Conservation (phyloP, 2,113 vertebrate species). For the Chamaea fasciata region DNA sequence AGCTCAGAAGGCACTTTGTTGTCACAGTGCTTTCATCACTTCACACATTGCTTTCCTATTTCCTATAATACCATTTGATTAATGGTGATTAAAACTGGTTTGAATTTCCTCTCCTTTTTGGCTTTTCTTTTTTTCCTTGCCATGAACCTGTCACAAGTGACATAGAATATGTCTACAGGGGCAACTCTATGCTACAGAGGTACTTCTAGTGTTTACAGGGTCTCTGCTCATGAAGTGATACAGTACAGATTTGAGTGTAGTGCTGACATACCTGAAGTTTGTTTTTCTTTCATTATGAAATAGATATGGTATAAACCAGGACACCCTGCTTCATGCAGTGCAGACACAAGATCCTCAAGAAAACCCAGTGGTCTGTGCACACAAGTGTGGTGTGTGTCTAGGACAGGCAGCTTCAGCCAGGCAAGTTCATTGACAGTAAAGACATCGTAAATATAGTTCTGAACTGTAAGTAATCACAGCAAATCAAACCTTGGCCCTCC, state of each 20-base stretch:
- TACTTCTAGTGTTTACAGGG: neutral
- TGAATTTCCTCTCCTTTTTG: neutral
- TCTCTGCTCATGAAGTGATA: neutral
- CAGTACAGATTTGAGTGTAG: neutral
- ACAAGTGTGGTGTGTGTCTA: rapidly evolving
- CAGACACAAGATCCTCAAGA: neutral
- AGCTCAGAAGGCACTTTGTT: neutral
- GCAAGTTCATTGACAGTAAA: neutral
- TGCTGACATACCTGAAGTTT: neutral
- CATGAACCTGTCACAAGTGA: neutral
- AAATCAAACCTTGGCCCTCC: neutral
- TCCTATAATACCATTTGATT: neutral
- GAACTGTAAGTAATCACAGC: neutral
- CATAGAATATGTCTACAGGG: neutral
- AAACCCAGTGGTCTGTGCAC: neutral
- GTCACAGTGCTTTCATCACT: neutral
- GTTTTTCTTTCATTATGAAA: neutral
- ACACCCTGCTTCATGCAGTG: neutral
- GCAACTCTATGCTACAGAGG: neutral
- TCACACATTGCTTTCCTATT: neutral
- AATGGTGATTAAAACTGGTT: neutral
- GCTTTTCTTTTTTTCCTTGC: neutral
- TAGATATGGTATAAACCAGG: neutral
- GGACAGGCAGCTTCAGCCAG: neutral
- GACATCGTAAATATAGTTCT: neutral